A percentile compares a stretch with the other conserved stretches of the same genome.
Evolutionary conservation across 2,888 invertebrate genomes (phyloP).

Genomic region (Diplazon laetatorius): DNA sequence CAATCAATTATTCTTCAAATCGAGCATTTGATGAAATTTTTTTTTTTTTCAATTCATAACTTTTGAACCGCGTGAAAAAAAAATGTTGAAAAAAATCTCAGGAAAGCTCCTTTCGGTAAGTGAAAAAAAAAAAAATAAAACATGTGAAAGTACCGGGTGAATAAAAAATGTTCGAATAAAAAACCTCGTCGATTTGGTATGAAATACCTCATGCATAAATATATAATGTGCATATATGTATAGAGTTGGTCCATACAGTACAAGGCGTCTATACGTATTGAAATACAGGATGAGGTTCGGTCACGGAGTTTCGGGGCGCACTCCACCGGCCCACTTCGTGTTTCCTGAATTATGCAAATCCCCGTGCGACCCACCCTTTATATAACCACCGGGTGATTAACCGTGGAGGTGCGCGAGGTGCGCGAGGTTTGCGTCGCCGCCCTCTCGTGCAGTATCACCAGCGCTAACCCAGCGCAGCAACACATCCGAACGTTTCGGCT

Average conservation of each 20-base stretch:
- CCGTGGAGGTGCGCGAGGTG: too few relatives aligned
- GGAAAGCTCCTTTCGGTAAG: too few relatives aligned
- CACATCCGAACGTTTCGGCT: constrained; percentile 29
- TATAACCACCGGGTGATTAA: constrained; percentile 63
- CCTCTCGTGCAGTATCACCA: constrained; percentile 54
- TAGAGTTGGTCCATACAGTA: constrained; percentile 39
- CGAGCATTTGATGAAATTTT: too few relatives aligned
- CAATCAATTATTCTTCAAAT: too few relatives aligned
- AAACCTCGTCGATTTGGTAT: too few relatives aligned
- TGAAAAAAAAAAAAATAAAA: too few relatives aligned
- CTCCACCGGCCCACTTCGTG: constrained; percentile 62
- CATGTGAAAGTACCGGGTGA: too few relatives aligned
- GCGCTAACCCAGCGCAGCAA: background rate
- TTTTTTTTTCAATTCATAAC: too few relatives aligned
- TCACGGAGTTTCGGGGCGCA: constrained; percentile 37
- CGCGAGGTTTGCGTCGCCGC: constrained; percentile 51
- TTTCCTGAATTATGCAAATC: constrained; percentile 66
- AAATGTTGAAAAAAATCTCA: too few relatives aligned
- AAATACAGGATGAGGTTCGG: constrained; percentile 53
- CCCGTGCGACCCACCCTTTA: constrained; percentile 64
- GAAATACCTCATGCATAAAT: too few relatives aligned
- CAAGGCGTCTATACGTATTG: constrained; percentile 29
- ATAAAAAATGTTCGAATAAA: too few relatives aligned
- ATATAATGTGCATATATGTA: background rate
- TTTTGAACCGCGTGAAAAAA: too few relatives aligned